These are phyloP conservation scores for Corbicula japonica DNA, from an alignment of 2,888 invertebrate genomes.

Conservation along the genomic window DNA sequence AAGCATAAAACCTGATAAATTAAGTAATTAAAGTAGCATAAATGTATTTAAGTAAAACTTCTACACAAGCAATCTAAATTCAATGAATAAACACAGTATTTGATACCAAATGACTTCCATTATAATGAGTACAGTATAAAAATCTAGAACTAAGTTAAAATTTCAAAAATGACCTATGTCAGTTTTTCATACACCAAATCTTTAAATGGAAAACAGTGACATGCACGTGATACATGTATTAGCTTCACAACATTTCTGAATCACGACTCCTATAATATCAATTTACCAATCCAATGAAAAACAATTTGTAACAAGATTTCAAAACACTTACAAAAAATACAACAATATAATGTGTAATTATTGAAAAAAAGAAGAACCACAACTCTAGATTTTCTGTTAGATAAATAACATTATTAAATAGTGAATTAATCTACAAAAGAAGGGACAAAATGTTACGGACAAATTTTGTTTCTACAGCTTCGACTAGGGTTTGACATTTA, in stretches of 20 bases:
- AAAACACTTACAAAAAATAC: no score
- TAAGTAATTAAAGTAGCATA: not conserved
- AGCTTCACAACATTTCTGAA: slow-evolving; percentile 6
- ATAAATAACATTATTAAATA: slow-evolving; percentile 32
- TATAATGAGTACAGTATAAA: slow-evolving; percentile 24
- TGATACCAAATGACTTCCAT: slow-evolving; percentile 4
- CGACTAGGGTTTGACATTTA: slow-evolving; percentile 45
- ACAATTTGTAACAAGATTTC: no score
- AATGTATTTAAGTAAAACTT: not conserved
- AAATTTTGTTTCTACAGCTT: slow-evolving; percentile 21
- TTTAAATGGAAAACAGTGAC: not conserved
- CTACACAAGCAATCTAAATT: not conserved
- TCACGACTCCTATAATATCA: no score
- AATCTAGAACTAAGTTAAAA: slow-evolving; percentile 26
- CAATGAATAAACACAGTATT: slow-evolving; percentile 13
- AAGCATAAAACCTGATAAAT: slow-evolving; percentile 1
- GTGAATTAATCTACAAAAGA: slow-evolving; percentile 14
- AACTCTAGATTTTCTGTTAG: slow-evolving; percentile 31
- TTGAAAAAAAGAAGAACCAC: slow-evolving; percentile 20
- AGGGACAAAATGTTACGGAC: slow-evolving; percentile 27
- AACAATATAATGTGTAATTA: no score
- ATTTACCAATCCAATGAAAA: no score
- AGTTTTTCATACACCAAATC: slow-evolving; percentile 7
- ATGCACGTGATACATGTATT: not conserved
- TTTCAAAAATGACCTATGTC: slow-evolving; percentile 24